These are phyloP conservation scores for Streptopelia turtur DNA, from an alignment of 2,797 vertebrate genomes.

Conservation along the genomic window DNA sequence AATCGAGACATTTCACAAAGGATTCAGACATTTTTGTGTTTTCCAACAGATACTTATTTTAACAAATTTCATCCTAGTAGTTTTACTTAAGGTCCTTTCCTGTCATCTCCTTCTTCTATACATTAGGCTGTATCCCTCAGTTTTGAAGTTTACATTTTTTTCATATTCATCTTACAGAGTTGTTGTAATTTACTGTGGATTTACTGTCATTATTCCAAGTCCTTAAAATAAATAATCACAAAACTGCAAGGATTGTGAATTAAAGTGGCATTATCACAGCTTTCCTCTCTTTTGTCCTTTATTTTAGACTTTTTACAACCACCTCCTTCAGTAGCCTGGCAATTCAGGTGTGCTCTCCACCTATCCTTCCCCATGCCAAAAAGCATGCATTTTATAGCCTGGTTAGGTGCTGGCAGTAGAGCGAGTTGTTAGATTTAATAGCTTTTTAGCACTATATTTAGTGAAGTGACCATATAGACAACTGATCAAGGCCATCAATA, in stretches of 20 bases:
- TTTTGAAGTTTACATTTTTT: neutral
- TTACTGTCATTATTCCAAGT: neutral
- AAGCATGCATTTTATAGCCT: neutral
- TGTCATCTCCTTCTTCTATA: neutral
- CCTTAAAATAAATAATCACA: neutral
- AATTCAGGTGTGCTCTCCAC: neutral
- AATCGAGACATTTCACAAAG: neutral
- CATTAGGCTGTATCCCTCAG: neutral
- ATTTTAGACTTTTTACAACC: neutral
- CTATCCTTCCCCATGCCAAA: neutral
- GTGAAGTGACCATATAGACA: neutral
- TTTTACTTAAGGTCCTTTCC: neutral
- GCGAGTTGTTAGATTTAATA: neutral
- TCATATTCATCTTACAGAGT: neutral
- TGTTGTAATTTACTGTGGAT: neutral
- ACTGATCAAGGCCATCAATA: neutral
- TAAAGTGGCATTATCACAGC: neutral
- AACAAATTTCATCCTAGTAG: neutral
- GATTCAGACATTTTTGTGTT: neutral
- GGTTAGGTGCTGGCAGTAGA: neutral
- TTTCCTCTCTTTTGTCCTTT: neutral
- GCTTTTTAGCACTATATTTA: neutral
- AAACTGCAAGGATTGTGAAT: accelerated
- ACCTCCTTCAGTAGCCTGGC: neutral
- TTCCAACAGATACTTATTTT: neutral